Evolutionary conservation across 2,113 vertebrate species (phyloP).

Genomic region (Toxotes jaculatrix): DNA sequence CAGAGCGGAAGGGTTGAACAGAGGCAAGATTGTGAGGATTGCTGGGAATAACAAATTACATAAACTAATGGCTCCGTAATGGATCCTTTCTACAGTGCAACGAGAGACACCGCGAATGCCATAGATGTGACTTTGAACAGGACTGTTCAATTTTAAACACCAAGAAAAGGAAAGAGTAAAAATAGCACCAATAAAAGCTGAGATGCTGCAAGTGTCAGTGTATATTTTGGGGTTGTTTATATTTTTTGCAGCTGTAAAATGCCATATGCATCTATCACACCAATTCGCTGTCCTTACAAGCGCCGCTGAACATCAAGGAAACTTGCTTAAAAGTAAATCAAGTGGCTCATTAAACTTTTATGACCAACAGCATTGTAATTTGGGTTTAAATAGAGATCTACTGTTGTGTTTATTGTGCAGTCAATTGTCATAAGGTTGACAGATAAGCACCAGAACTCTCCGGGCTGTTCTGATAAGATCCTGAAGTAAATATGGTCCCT

Average conservation of each 20-base stretch:
- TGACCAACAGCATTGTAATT: not conserved
- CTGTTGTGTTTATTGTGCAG: not conserved
- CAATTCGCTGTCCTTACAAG: not conserved
- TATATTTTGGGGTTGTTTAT: conserved; percentile 58
- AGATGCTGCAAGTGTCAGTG: conserved; percentile 23
- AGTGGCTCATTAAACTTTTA: conserved; percentile 19
- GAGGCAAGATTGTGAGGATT: conserved; percentile 39
- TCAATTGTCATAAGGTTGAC: not conserved
- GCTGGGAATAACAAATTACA: conserved; percentile 65
- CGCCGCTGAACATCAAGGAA: not conserved
- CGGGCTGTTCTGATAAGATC: conserved; percentile 8
- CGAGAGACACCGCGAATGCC: conserved; percentile 25
- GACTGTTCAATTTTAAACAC: conserved; percentile 61
- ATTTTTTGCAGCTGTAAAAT: conserved; percentile 25
- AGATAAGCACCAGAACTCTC: not conserved
- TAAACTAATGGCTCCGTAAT: conserved; percentile 67
- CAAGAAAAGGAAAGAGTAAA: conserved; percentile 16
- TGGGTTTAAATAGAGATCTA: no score
- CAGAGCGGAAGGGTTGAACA: conserved; percentile 40
- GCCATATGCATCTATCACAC: conserved; percentile 1
- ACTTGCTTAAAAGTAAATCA: not conserved
- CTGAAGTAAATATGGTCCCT: not conserved
- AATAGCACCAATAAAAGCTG: conserved; percentile 36
- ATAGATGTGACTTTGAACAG: conserved; percentile 61
- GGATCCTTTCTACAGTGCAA: conserved; percentile 27